Conservation (phyloP, 2,797 vertebrate species). For the Clarias pachynema region DNA sequence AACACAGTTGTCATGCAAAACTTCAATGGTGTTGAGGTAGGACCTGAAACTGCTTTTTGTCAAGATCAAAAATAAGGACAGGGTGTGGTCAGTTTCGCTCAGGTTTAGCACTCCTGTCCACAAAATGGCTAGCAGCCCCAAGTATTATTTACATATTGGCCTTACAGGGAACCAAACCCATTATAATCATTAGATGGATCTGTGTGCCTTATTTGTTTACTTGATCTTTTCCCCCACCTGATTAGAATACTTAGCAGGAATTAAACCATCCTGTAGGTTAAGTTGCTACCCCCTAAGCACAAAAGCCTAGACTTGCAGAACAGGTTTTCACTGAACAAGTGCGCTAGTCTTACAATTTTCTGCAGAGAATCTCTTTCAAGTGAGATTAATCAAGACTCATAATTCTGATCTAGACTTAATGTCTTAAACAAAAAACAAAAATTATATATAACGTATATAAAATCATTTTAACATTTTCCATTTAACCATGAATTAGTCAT, state of each 20-base stretch:
- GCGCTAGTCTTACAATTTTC: background rate
- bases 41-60: background rate
- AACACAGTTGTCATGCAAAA: background rate
- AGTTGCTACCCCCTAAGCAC: background rate
- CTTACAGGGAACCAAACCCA: background rate
- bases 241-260: background rate
- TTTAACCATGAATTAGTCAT: background rate
- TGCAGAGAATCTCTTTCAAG: background rate
- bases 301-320: background rate
- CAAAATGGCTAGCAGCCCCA: too few species aligned
- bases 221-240: background rate
- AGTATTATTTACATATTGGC: background rate
- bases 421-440: too few species aligned
- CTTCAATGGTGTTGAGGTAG: background rate
- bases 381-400: background rate
- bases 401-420: background rate
- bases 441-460: too few species aligned
- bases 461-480: background rate
- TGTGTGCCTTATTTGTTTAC: background rate
- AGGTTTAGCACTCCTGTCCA: background rate
- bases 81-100: background rate
- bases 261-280: too few species aligned
- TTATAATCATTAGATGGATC: too few species aligned
- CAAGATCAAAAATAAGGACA: background rate
- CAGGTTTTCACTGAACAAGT: conserved; percentile 4